Percentiles rank a stretch among this genome's conserved stretches.
Evolutionary conservation across 2,113 vertebrate genomes (phyloP).

Genomic region (Isichthys henryi): DNA sequence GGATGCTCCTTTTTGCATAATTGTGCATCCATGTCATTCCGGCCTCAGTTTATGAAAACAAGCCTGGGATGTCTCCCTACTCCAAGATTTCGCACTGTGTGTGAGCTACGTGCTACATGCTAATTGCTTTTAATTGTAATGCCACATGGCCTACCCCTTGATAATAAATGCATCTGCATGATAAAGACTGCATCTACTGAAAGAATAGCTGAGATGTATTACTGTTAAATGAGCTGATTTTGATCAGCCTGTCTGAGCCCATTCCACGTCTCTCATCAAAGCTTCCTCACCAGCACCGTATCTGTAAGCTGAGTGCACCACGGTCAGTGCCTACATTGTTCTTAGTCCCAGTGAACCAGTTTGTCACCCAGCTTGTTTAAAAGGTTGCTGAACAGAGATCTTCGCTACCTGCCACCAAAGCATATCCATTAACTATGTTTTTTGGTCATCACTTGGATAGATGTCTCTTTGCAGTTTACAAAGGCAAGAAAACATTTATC

Average conservation of each 20-base stretch:
- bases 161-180: neutral
- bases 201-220: constrained; percentile 9
- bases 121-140: constrained; percentile 2
- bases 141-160: neutral
- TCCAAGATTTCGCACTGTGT: neutral
- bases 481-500: neutral
- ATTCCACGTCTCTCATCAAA: neutral
- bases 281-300: no score
- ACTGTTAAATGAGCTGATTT: neutral
- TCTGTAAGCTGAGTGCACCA: neutral
- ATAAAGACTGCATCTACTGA: constrained; percentile 4
- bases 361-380: neutral
- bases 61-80: neutral
- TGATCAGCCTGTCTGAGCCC: neutral
- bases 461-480: neutral
- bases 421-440: neutral
- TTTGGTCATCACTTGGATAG: neutral
- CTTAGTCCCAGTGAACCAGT: neutral
- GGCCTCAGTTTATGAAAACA: neutral
- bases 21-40: neutral
- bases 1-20: neutral
- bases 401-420: neutral
- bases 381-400: neutral
- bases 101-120: neutral
- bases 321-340: no score